These are phyloP conservation scores for Bergia sp. DNA, from an alignment of 92 coral and sea anemone species.

Conservation along the genomic window DNA sequence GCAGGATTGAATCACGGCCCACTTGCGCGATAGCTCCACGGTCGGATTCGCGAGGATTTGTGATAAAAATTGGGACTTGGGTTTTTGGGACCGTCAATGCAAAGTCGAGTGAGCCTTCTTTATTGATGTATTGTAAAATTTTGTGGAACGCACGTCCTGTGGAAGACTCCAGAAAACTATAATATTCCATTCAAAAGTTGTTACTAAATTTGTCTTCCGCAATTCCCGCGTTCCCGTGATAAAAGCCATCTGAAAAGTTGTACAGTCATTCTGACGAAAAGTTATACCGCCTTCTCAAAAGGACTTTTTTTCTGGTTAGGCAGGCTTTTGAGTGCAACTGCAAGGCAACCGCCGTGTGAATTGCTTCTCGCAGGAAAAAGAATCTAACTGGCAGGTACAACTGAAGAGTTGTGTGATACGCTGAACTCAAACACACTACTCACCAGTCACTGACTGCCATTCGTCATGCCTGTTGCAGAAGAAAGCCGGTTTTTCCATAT, in stretches of 20 bases:
- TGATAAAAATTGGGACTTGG: too few relatives aligned
- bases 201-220: slow-evolving; percentile 9
- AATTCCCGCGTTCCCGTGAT: neutral
- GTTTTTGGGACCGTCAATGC: neutral
- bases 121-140: neutral
- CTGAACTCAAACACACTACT: too few relatives aligned
- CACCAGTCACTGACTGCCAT: neutral
- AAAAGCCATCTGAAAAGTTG: neutral
- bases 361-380: neutral
- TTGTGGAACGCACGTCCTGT: neutral
- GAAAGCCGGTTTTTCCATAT: slow-evolving; percentile 60
- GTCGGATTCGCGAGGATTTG: too few relatives aligned
- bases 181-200: neutral
- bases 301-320: neutral
- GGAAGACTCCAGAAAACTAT: neutral
- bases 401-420: neutral
- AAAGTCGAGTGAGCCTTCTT: neutral
- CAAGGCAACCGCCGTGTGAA: neutral
- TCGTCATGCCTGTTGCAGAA: slow-evolving; percentile 55
- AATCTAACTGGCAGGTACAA: neutral
- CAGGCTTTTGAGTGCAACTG: neutral
- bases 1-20: neutral
- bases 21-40: too few relatives aligned
- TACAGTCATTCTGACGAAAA: slow-evolving; percentile 12
- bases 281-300: neutral